Evolutionary conservation across 2,888 invertebrate species (phyloP), one percentile per base, ranked within the genome.

Genomic region (Sesia apiformis): DNA sequence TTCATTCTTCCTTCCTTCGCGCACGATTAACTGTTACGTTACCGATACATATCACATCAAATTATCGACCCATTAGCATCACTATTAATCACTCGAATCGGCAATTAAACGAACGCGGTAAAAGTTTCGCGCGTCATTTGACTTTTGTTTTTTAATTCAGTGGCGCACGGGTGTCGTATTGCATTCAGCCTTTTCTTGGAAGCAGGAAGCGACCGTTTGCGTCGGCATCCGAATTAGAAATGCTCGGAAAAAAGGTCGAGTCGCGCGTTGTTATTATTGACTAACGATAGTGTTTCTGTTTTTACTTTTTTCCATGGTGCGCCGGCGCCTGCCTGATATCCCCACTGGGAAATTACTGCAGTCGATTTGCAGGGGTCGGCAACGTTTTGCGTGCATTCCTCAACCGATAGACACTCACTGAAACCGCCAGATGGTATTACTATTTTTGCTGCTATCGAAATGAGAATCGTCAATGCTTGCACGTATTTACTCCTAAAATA

Each of bases 291-390:
- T 84, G 80, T 81, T 87, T 87, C 84, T 84, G 80, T 81, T 87
- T 87, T 86, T 84, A 81, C 83, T 85, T 86, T 87, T 87, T 88
- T 86, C 78, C 80, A 76, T 66, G 62, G 65, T 69, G 68, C 71
- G 70, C 75, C 75, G 77, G 79, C 81, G 84, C 80, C 72, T 75
- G 61, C 53, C 58, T 53, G 69, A 62, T 70, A 75, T 76, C 88
- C 87, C 87, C 88, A 84, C 87, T 78, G 83, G 78, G 81, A 75
- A 83, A 82, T 78, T 73, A 70, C 64, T 72, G 74, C 63, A 69
- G 68, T 66, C 61, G 65, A 63, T 63, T 55, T 57, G 63, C 60
- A 60, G 76, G 66, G 58, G 69, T 67, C 39, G 51, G 1, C 70
- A 85, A 86, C 87, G 70, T 74, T 84, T 79, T 62, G 8, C 8